Base-by-base conservation (phyloP, 92 coral and sea anemone species). In the Porites rus region DNA sequence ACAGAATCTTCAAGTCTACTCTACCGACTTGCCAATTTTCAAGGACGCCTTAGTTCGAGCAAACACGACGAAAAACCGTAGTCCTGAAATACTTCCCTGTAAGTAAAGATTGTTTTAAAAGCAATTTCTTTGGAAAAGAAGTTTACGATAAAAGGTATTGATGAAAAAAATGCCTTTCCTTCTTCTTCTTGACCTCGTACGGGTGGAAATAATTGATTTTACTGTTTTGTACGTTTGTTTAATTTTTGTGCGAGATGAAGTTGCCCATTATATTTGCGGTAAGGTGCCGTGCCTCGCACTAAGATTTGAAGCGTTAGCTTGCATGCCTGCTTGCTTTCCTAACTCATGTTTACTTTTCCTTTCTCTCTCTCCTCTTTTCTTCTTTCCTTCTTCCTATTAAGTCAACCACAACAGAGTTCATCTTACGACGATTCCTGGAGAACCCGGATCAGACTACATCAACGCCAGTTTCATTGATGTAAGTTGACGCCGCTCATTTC, bases 401-500 rank as follows among this genome's bases (percentile, higher is more conserved):
- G 99, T 91, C 82, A 93, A 97, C 72, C 92, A 86, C 70, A 97
- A 92, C 85, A 88, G 98, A 64, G 93, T 97, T 51, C 89, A 88
- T 50, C 88, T 97, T 59, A 88, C 88, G 69, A 84, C 75, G 10
- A 84, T 90, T 25, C 82, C 90, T 28, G 92, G 84, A 56, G 90
- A 87, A 18, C 89, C 86, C 64, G 84, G 93, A 25, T 92, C 98
- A 21, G 98, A 95, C 53, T 97, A 97, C 72, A 95, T 97, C 63
- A 97, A 97, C 83, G 99, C 99, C 25, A 95, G 97, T 76, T 97
- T 89, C 72, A 88, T 97, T n/a, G 99, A 97, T 79, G 99, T 97
- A 22, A 95, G 99, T 96, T 22, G 17, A 46, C 18, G 61, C 73
- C 0, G 10, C 9, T 22, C 54, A 1, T 14, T 79, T 43, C 4